phyloP scores from a whole-genome alignment of 1,140 invertebrate species.

The Drosophila malerkotliana region DNA sequence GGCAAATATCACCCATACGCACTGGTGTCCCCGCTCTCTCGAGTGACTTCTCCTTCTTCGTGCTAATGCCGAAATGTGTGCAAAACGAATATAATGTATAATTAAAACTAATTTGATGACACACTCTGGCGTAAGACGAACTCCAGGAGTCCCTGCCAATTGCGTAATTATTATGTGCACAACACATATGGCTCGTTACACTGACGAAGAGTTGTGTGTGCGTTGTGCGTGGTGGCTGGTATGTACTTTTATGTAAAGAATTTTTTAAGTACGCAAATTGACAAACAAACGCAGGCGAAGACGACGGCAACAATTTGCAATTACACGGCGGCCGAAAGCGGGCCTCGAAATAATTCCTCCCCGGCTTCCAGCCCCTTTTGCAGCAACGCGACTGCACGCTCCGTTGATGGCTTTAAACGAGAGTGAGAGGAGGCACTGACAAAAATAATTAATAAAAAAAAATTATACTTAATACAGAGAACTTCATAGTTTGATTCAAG shows the following conservation, averaged over 20 bases:
- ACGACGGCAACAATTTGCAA: constrained; percentile 43
- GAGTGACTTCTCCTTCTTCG: not conserved
- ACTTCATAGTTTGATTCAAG: not conserved
- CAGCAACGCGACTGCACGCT: constrained; percentile 31
- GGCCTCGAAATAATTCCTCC: constrained; percentile 19
- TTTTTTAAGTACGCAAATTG: constrained; percentile 77
- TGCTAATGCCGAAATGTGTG: constrained; percentile 40
- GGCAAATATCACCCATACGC: constrained; percentile 56
- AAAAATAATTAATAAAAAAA: not conserved
- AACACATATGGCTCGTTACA: constrained; percentile 53
- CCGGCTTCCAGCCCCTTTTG: not conserved
- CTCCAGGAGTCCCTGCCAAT: constrained; percentile 40
- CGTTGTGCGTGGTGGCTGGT: not conserved
- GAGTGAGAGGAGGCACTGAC: constrained; percentile 31
- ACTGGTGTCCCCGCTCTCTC: not conserved
- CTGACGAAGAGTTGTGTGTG: constrained; percentile 28
- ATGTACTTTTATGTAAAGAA: constrained; percentile 59
- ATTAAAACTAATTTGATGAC: constrained; percentile 62
- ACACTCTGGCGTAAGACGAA: constrained; percentile 30
- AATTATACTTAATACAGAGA: not conserved
- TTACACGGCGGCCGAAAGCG: constrained; percentile 18
- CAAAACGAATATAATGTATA: constrained; percentile 54
- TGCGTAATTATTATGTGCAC: constrained; percentile 72
- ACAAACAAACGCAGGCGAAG: constrained; percentile 57
- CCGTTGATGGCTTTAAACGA: constrained; percentile 43